Evolutionary conservation across 1,140 invertebrate genomes (phyloP), one percentile per base, ranked within the genome.

Genomic region (Anagrus nilaparvatae): DNA sequence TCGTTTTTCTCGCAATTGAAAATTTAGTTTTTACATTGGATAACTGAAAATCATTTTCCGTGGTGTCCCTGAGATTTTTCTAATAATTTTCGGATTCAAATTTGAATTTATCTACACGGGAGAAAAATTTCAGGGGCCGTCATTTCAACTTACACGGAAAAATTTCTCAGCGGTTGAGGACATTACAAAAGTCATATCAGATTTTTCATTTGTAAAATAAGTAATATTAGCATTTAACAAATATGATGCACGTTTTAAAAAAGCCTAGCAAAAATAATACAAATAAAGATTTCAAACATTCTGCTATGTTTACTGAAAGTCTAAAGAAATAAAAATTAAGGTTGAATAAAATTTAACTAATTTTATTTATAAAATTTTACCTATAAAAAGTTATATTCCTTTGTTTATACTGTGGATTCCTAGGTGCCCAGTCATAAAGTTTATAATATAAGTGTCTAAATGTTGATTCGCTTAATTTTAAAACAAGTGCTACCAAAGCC

Each of bases 361-460:
- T n/a, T n/a, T n/a, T n/a, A n/a, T n/a, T n/a, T n/a, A n/a, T n/a
- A n/a, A n/a, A n/a, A n/a, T n/a, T 39, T 52, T 62, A 81, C 79
- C 76, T 79, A 54, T 85, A 89, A 60, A 89, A 89, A 1, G 80
- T 84, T 25, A 88, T 78, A 8, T 76, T 69, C 53, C 84, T 66
- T 30, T 80, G 74, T 47, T 72, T 78, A 16, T 75, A 66, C 10
- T 73, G 70, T 33, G 70, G 60, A 54, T 74, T 70, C 47, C 78
- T 69, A 27, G 79, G 69, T 3, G 82, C 76, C 91, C 91, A 96
- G 51, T 87, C 81, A 56, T 82, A 90, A 3, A 95, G 71, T 63
- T 82, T 85, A 45, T 83, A 80, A 63, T 89, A 91, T 35, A 95
- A 74, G 4, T 89, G 87, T 49, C 84, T 76, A 59, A 96, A 96